These are phyloP conservation scores for Caenorhabditis sp. DNA, from an alignment of 2,888 invertebrate species.

Conservation along the genomic window DNA sequence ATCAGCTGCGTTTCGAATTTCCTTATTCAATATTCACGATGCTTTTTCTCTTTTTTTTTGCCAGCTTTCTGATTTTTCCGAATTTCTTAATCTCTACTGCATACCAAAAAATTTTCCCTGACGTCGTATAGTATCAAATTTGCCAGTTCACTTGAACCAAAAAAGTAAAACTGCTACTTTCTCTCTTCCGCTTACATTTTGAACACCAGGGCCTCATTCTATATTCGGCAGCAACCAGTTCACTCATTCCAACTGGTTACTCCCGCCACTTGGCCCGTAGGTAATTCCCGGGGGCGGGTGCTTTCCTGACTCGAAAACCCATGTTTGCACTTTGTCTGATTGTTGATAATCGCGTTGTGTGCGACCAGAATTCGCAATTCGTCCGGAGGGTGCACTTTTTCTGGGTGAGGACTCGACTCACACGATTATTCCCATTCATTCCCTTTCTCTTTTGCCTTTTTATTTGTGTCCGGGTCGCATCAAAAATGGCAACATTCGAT, in stretches of 20 bases:
- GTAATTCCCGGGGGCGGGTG: constrained; percentile 1
- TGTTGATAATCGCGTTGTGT: constrained; percentile 54
- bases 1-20: no score
- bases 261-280: no score
- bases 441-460: background rate
- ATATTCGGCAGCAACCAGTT: constrained; percentile 9
- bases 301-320: constrained; percentile 2
- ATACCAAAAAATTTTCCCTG: background rate
- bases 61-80: no score
- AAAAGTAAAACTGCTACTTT: background rate
- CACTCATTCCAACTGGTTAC: constrained; percentile 11
- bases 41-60: no score
- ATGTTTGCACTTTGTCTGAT: constrained; percentile 59
- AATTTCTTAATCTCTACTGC: no score
- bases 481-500: constrained; percentile 28
- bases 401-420: background rate
- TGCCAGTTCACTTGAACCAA: background rate
- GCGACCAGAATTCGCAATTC: background rate
- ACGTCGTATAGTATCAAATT: background rate
- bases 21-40: no score
- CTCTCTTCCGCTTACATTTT: background rate
- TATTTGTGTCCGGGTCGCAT: background rate
- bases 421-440: background rate
- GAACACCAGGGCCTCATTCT: background rate
- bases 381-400: constrained; percentile 20